These are phyloP conservation scores for Cassiopea andromeda DNA, from an alignment of 30 jellyfish, hydroid and myxozoan species.

Conservation along the genomic window DNA sequence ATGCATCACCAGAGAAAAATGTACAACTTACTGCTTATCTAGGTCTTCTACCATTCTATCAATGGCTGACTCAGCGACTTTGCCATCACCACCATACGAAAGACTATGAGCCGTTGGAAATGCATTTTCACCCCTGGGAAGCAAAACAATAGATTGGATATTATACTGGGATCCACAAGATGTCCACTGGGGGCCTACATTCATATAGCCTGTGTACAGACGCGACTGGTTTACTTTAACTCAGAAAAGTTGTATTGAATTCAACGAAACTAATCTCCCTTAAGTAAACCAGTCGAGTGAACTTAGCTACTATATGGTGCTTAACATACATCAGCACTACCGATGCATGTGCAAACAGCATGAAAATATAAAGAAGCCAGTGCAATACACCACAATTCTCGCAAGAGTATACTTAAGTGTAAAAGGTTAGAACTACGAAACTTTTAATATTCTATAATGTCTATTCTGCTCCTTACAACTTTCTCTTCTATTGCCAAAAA, in stretches of 20 bases:
- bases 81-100: slow-evolving; percentile 84
- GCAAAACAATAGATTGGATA: background rate
- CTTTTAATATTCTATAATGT: too few relatives aligned
- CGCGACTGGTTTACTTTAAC: too few relatives aligned
- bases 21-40: slow-evolving; percentile 81
- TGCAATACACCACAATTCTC: background rate
- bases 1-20: too few relatives aligned
- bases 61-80: slow-evolving; percentile 82
- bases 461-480: background rate
- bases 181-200: too few relatives aligned
- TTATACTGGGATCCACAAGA: background rate
- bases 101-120: slow-evolving; percentile 90
- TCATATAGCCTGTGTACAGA: too few relatives aligned
- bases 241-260: too few relatives aligned
- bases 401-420: too few relatives aligned
- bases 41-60: slow-evolving; percentile 95
- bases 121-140: slow-evolving; percentile 79
- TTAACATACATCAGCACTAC: background rate
- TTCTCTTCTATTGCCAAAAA: background rate
- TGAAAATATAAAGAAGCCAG: background rate
- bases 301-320: background rate
- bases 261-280: too few relatives aligned
- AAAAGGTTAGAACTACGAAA: too few relatives aligned
- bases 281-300: background rate
- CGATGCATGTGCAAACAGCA: too few relatives aligned